Percentiles rank a stretch among this genome's conserved stretches.
phyloP scores from a whole-genome alignment of 2,888 invertebrate genomes.

The Corythucha ciliata region DNA sequence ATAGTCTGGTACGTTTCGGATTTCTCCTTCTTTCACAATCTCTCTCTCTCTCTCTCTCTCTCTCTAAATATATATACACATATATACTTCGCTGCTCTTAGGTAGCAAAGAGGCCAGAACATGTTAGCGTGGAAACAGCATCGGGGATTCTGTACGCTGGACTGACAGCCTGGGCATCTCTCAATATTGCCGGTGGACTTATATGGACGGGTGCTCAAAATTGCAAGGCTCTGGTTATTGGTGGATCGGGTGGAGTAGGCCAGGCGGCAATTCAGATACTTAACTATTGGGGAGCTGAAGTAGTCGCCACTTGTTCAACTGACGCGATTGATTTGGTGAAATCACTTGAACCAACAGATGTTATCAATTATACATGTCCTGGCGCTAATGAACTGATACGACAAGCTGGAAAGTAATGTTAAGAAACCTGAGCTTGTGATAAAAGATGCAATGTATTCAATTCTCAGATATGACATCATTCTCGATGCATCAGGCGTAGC shows the following conservation, averaged over 20 bases:
- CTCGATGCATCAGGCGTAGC: slow-evolving; percentile 69
- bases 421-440: too few relatives aligned
- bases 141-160: slow-evolving; percentile 76
- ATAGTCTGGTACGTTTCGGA: slow-evolving; percentile 47
- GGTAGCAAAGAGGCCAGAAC: slow-evolving; percentile 57
- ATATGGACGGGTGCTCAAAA: slow-evolving; percentile 42
- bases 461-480: slow-evolving; percentile 64
- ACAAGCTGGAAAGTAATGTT: slow-evolving; percentile 59
- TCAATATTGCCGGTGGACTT: slow-evolving; percentile 55
- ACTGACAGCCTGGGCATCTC: slow-evolving; percentile 75
- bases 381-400: slow-evolving; percentile 51
- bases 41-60: too few relatives aligned
- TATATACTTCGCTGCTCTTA: too few relatives aligned
- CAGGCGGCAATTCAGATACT: slow-evolving; percentile 77
- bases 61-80: too few relatives aligned
- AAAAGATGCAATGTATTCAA: too few relatives aligned
- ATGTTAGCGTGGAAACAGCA: slow-evolving; percentile 56
- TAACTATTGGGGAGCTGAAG: slow-evolving; percentile 60
- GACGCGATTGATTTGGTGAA: slow-evolving; percentile 57
- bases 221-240: slow-evolving; percentile 66
- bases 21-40: too few relatives aligned
- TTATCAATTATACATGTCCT: slow-evolving; percentile 64
- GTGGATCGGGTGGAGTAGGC: slow-evolving; percentile 88
- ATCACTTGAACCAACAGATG: slow-evolving; percentile 57
- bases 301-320: slow-evolving; percentile 64